These are phyloP conservation scores for Chrysopa pallens DNA, from an alignment of 1,140 invertebrate genomes.

Conservation along the genomic window DNA sequence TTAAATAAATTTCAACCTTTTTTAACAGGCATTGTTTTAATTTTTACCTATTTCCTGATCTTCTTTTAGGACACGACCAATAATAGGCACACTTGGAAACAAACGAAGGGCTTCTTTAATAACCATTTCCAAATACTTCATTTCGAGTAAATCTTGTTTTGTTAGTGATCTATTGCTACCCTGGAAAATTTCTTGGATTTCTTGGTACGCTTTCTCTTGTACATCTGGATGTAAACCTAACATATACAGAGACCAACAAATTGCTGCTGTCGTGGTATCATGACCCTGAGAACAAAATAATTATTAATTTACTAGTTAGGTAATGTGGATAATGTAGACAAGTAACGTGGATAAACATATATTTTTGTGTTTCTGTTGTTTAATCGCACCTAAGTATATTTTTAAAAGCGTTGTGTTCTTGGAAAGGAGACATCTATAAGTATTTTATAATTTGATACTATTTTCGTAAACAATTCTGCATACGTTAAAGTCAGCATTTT, in stretches of 20 bases:
- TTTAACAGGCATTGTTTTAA: no score
- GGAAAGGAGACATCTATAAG: no score
- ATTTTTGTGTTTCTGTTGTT: no score
- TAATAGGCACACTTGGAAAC: slow-evolving; percentile 54
- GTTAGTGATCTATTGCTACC: slow-evolving; percentile 29
- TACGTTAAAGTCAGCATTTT: no score
- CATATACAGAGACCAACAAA: slow-evolving; percentile 22
- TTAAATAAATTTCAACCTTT: no score
- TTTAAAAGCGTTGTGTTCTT: no score
- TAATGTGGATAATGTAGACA: no score
- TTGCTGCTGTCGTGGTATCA: slow-evolving; percentile 49
- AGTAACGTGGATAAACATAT: no score
- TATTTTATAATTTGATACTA: no score
- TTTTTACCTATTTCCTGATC: slow-evolving; percentile 33
- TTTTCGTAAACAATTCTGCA: no score
- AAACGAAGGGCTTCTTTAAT: slow-evolving; percentile 48
- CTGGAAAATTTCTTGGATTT: slow-evolving; percentile 31
- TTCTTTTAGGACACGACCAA: slow-evolving; percentile 38
- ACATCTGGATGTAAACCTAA: slow-evolving; percentile 43
- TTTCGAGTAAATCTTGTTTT: slow-evolving; percentile 38
- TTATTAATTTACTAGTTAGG: neutral
- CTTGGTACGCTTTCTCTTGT: slow-evolving; percentile 22
- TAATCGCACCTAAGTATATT: no score
- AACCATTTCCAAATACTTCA: slow-evolving; percentile 56
- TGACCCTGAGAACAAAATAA: slow-evolving; percentile 40